phyloP scores from a whole-genome alignment of 2,113 vertebrate species.

The Oreochromis niloticus region DNA sequence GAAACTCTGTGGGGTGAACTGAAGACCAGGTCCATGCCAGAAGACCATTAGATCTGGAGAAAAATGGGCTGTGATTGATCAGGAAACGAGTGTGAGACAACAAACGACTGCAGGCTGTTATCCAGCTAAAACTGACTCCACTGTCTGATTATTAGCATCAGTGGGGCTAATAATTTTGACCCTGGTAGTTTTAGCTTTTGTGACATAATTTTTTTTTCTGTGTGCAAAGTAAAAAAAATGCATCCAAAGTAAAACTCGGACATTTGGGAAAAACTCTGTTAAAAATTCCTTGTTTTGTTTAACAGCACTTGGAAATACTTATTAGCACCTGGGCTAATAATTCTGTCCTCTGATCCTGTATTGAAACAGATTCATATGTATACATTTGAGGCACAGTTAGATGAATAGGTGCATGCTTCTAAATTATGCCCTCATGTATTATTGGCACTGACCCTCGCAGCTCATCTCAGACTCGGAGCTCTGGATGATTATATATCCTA shows the following conservation, averaged over 20 bases:
- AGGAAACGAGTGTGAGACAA: not conserved
- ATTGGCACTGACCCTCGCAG: not conserved
- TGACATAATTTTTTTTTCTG: not conserved
- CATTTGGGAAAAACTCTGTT: not conserved
- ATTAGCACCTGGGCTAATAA: not conserved
- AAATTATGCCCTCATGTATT: not conserved
- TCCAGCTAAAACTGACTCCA: not conserved
- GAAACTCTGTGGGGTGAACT: not conserved
- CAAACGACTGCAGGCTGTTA: not conserved
- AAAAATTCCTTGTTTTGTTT: not conserved
- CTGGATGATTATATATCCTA: slow-evolving; percentile 40
- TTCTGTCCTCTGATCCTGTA: not conserved
- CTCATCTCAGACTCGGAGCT: not conserved
- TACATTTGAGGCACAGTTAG: not conserved
- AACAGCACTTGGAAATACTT: not conserved
- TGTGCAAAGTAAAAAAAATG: not conserved
- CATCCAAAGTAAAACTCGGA: not conserved
- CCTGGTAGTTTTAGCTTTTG: not conserved
- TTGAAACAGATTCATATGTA: not conserved
- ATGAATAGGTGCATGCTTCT: not conserved
- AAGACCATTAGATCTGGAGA: not conserved
- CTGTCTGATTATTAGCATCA: not conserved
- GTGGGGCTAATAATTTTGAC: not conserved
- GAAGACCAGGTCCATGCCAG: not conserved
- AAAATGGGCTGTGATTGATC: not conserved